Conservation (phyloP, 1,140 invertebrate genomes). For the Myzus persicae region DNA sequence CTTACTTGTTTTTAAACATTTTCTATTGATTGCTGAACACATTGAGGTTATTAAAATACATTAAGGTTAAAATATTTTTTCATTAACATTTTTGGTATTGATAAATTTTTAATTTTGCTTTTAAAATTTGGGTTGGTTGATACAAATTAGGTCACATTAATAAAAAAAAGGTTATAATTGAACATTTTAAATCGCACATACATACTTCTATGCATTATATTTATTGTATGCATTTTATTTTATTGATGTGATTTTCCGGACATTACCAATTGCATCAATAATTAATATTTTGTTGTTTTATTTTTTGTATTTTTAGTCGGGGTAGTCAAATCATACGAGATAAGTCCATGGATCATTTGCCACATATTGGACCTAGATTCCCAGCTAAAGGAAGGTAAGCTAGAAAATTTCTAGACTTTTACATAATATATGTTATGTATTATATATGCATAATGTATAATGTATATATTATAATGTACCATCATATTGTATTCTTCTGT, state of each 20-base stretch:
- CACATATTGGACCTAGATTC: constrained; percentile 87
- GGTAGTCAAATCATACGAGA: constrained; percentile 80
- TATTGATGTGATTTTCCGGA: background rate
- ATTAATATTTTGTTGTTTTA: background rate
- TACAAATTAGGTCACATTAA: too few species aligned
- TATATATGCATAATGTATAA: background rate
- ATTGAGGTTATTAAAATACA: too few species aligned
- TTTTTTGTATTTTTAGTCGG: constrained; percentile 71
- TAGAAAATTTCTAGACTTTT: background rate
- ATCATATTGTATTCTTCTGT: background rate
- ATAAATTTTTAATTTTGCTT: background rate
- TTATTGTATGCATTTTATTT: background rate
- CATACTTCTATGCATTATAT: background rate
- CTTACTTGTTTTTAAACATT: background rate
- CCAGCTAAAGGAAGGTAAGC: constrained; percentile 78
- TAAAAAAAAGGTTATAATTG: background rate
- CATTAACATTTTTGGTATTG: background rate
- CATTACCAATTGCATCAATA: background rate
- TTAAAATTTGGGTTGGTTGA: too few species aligned
- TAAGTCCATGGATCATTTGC: constrained; percentile 77
- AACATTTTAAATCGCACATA: background rate
- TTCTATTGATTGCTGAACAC: background rate
- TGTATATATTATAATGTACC: background rate
- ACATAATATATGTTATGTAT: background rate
- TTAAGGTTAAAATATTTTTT: too few species aligned